phyloP scores from a whole-genome alignment of 1,140 invertebrate genomes.

The Conus betulinus region DNA sequence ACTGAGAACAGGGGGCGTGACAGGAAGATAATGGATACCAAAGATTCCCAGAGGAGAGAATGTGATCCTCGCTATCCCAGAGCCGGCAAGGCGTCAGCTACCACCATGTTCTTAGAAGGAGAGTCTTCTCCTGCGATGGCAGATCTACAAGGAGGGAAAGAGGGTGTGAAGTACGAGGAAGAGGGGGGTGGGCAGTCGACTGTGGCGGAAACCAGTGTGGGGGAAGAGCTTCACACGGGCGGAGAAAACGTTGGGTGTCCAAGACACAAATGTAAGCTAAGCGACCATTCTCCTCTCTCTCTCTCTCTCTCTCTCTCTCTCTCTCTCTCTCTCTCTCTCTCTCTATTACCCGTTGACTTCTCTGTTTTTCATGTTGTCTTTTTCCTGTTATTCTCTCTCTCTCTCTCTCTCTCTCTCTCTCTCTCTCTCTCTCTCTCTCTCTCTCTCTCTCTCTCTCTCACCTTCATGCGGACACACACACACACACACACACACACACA shows the following conservation, averaged over 20 bases:
- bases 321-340: not conserved
- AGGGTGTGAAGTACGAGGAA: not conserved
- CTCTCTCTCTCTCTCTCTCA: too few relatives aligned
- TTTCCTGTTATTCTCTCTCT: too few relatives aligned
- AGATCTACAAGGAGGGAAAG: not conserved
- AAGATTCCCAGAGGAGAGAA: not conserved
- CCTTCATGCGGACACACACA: too few relatives aligned
- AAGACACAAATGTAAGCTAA: not conserved
- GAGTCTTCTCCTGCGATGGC: not conserved
- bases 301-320: slow-evolving; percentile 1
- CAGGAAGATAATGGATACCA: not conserved
- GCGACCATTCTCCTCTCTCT: too few relatives aligned
- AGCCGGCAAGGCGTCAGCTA: too few relatives aligned
- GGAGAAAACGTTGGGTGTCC: not conserved
- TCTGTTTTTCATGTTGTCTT: too few relatives aligned
- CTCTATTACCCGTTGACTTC: not conserved
- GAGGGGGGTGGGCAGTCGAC: not conserved
- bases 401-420: too few relatives aligned
- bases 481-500: too few relatives aligned
- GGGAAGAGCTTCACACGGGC: not conserved
- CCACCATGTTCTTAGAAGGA: not conserved
- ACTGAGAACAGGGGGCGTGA: not conserved
- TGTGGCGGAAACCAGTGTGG: not conserved
- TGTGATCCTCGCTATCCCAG: not conserved
- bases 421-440: too few relatives aligned